Evolutionary conservation across 2,797 vertebrate species (phyloP).

Genomic region (Sebastes vulpes): DNA sequence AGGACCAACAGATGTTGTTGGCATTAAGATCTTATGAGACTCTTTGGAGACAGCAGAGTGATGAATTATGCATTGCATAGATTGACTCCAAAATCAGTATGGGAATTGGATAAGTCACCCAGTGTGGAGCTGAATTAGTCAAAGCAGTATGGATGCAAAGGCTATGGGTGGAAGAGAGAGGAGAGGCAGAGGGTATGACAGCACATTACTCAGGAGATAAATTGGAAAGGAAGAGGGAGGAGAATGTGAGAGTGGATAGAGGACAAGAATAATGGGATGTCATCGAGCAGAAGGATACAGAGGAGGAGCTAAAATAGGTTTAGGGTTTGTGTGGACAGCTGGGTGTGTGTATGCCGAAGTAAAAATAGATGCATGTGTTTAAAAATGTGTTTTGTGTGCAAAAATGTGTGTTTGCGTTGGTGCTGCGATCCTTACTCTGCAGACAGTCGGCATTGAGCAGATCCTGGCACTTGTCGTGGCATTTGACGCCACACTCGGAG

Average conservation of each 20-base stretch:
- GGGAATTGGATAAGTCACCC: slow-evolving; percentile 38
- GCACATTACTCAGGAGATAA: slow-evolving; percentile 79
- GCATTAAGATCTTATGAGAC: slow-evolving; percentile 36
- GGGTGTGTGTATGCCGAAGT: not conserved
- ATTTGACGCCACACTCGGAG: slow-evolving; percentile 97
- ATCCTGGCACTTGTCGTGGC: slow-evolving; percentile 99
- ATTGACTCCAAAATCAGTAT: slow-evolving; percentile 50
- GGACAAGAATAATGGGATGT: slow-evolving; percentile 77
- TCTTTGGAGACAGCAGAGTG: slow-evolving; percentile 26
- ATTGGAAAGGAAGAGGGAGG: slow-evolving; percentile 70
- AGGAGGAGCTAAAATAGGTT: slow-evolving; percentile 53
- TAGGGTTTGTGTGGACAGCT: slow-evolving; percentile 24
- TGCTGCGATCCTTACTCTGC: slow-evolving; percentile 90
- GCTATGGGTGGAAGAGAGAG: slow-evolving; percentile 41
- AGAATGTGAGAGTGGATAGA: slow-evolving; percentile 69
- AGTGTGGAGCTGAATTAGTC: slow-evolving; percentile 61
- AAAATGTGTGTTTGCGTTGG: not conserved
- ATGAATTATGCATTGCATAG: slow-evolving; percentile 49
- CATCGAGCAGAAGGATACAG: slow-evolving; percentile 57
- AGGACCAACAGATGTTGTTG: slow-evolving; percentile 33
- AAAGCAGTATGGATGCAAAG: slow-evolving; percentile 61
- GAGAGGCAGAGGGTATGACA: slow-evolving; percentile 66
- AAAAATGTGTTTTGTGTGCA: not conserved
- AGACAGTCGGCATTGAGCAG: slow-evolving; percentile 98
- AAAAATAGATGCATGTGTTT: slow-evolving; percentile 14